Evolutionary conservation across 2,888 invertebrate species (phyloP).

Genomic region (Drosophila quinaria): DNA sequence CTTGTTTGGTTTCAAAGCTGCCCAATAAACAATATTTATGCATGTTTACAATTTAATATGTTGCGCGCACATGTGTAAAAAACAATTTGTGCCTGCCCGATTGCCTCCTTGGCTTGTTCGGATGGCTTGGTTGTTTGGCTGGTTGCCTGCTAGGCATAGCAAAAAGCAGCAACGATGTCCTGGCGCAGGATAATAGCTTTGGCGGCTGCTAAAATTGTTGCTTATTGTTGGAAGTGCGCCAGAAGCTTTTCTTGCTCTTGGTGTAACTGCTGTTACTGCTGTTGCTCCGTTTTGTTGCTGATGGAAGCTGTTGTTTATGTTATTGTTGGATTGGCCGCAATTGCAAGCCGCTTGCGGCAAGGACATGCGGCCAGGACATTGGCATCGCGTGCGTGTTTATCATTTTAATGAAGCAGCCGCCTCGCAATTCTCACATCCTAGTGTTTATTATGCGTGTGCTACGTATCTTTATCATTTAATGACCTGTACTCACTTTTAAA

Average conservation of each 20-base stretch:
- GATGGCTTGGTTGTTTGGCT: too few species aligned
- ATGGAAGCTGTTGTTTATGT: slow-evolving; percentile 27
- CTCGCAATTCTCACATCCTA: slow-evolving; percentile 24
- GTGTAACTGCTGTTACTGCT: slow-evolving; percentile 27
- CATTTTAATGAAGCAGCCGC: slow-evolving; percentile 69
- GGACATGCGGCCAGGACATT: slow-evolving; percentile 56
- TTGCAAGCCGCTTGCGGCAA: slow-evolving; percentile 74
- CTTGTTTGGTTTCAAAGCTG: slow-evolving; percentile 49
- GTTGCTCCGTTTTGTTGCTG: slow-evolving; percentile 9
- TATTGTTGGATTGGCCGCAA: slow-evolving; percentile 62
- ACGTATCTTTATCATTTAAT: slow-evolving; percentile 71
- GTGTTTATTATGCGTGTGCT: slow-evolving; percentile 50
- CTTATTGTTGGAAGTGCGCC: slow-evolving; percentile 69
- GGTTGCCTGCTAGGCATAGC: slow-evolving; percentile 36
- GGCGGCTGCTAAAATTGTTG: slow-evolving; percentile 68
- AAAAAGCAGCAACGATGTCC: slow-evolving; percentile 54
- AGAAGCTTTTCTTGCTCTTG: slow-evolving; percentile 44
- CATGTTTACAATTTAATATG: slow-evolving; percentile 76
- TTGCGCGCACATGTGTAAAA: slow-evolving; percentile 75
- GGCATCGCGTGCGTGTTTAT: slow-evolving; percentile 65
- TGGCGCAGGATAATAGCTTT: slow-evolving; percentile 67
- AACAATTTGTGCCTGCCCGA: slow-evolving; percentile 63
- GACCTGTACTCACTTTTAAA: slow-evolving; percentile 70
- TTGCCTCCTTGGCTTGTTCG: too few species aligned
- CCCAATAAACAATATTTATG: slow-evolving; percentile 71